Conservation (phyloP, 2,888 invertebrate species). For the Rutpela maculata region DNA sequence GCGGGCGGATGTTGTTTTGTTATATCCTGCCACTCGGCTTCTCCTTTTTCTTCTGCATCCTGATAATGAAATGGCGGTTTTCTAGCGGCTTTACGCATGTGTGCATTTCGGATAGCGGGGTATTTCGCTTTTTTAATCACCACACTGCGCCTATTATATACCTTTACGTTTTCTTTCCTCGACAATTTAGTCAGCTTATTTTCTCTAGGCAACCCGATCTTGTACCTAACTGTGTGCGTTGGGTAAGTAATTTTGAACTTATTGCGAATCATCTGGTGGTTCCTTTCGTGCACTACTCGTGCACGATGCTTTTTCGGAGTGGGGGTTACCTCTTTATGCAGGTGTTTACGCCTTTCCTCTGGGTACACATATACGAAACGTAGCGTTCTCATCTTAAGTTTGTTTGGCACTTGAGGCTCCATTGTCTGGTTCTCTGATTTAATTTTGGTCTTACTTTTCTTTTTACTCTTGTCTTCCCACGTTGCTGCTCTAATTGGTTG, state of each 20-base stretch:
- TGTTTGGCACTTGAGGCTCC: not conserved
- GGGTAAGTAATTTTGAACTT: constrained; percentile 44
- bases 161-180: not conserved
- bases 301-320: not conserved
- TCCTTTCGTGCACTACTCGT: not conserved
- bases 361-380: not conserved
- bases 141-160: not conserved
- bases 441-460: not conserved
- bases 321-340: not conserved
- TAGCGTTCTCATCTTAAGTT: not conserved
- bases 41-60: not conserved
- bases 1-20: not conserved
- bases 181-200: constrained; percentile 26
- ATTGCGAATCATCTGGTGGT: not conserved
- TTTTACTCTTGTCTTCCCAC: not conserved
- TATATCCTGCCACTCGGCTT: not conserved
- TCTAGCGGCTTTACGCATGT: not conserved
- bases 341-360: not conserved
- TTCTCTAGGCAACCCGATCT: too few relatives aligned
- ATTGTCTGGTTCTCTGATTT: not conserved
- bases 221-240: constrained; percentile 49
- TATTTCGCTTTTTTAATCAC: not conserved
- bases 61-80: not conserved
- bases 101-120: not conserved
- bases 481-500: not conserved